These are phyloP conservation scores for Umimayanthus chanpuru DNA, from an alignment of 92 coral and sea anemone species.

Conservation along the genomic window DNA sequence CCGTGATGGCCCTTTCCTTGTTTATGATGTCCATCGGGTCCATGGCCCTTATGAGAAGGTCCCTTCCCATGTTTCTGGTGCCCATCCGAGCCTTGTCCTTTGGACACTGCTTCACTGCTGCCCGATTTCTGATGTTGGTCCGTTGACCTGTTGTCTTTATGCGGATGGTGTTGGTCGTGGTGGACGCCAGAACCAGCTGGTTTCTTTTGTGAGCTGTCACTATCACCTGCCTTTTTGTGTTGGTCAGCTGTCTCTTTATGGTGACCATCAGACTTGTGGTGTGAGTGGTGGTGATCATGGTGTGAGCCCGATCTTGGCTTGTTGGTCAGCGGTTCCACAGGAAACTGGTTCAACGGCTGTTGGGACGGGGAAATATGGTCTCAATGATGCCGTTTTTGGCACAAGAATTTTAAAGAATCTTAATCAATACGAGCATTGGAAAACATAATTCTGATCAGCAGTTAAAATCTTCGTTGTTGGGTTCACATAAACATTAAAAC, in stretches of 20 bases:
- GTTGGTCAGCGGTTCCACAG: slow-evolving; percentile 85
- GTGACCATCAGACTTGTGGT: slow-evolving; percentile 14
- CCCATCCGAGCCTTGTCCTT: slow-evolving; percentile 6
- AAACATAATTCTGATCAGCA: too few relatives aligned
- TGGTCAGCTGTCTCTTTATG: slow-evolving; percentile 42
- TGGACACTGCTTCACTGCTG: background rate
- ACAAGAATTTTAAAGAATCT: background rate
- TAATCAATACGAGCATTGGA: too few relatives aligned
- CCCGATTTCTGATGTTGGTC: background rate
- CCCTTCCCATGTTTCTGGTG: slow-evolving; percentile 36
- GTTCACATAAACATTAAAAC: background rate
- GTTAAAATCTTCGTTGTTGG: background rate
- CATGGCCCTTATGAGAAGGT: slow-evolving; percentile 46
- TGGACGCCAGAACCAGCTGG: background rate
- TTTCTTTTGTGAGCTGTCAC: background rate
- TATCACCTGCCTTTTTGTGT: background rate
- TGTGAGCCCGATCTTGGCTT: slow-evolving; percentile 70
- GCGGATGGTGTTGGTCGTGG: slow-evolving; percentile 19
- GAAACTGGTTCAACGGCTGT: slow-evolving; percentile 91
- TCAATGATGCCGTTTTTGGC: background rate
- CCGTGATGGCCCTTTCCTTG: slow-evolving; percentile 39
- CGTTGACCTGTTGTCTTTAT: slow-evolving; percentile 8
- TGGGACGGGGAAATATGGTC: background rate
- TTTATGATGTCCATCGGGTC: slow-evolving; percentile 25
- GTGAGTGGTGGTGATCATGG: slow-evolving; percentile 57